Percentiles rank a stretch among this genome's conserved stretches.
These are phyloP conservation scores for Nettapus auritus DNA, from an alignment of 2,113 vertebrate species.

Conservation along the genomic window DNA sequence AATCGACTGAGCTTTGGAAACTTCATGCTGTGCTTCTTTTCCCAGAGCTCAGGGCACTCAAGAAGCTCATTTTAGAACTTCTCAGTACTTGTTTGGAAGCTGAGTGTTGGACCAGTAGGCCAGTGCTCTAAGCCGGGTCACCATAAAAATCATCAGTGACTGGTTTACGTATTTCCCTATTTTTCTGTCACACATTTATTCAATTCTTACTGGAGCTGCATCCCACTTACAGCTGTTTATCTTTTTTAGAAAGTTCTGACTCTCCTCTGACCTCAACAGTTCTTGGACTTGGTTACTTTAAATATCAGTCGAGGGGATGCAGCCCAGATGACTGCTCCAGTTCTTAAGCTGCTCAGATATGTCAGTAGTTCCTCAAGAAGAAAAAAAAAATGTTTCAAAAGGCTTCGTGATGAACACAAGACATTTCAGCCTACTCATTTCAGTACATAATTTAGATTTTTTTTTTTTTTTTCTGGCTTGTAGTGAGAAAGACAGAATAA, in stretches of 20 bases:
- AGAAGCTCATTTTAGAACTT: background rate
- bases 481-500: background rate
- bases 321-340: background rate
- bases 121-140: background rate
- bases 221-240: background rate
- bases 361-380: background rate
- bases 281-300: background rate
- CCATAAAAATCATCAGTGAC: rapidly evolving
- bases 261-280: background rate
- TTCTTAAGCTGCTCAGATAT: background rate
- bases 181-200: background rate
- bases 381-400: background rate
- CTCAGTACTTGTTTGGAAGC: background rate
- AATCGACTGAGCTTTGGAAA: background rate
- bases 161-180: background rate
- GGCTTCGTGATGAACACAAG: background rate
- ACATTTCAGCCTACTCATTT: background rate
- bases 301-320: background rate
- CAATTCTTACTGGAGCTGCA: background rate
- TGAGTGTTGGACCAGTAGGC: background rate
- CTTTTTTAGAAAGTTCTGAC: background rate
- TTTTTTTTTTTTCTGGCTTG: background rate
- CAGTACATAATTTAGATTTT: background rate
- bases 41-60: background rate
- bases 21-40: background rate